phyloP scores from a whole-genome alignment of 2,113 vertebrate genomes.

The Oplegnathus fasciatus region DNA sequence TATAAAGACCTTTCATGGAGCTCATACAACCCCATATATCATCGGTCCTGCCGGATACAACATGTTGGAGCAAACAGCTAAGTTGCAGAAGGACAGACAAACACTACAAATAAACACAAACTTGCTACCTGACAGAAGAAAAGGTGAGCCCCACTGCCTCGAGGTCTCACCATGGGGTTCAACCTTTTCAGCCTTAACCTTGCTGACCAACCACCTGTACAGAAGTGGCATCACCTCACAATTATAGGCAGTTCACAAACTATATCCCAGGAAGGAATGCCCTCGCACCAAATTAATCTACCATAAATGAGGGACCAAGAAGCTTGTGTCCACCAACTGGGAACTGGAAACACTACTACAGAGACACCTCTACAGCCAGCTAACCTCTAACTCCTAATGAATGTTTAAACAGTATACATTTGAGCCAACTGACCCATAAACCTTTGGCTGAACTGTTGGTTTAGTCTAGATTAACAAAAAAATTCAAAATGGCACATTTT shows the following conservation, averaged over 20 bases:
- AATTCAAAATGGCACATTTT: not conserved
- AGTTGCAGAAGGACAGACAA: not conserved
- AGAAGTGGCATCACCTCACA: not conserved
- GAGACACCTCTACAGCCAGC: not conserved
- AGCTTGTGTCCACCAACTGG: not conserved
- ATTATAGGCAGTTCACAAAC: not conserved
- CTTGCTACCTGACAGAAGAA: not conserved
- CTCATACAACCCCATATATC: not conserved
- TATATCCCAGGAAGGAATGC: not conserved
- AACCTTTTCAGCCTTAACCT: not conserved
- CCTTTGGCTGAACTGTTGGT: not conserved
- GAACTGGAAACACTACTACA: not conserved
- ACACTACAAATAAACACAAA: not conserved
- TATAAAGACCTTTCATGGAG: not conserved
- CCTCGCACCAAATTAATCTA: not conserved
- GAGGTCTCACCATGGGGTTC: not conserved
- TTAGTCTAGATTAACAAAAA: not conserved
- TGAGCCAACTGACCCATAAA: slow-evolving; percentile 17
- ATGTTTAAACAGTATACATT: slow-evolving; percentile 29
- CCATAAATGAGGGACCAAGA: not conserved
- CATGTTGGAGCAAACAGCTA: not conserved
- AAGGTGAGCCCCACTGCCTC: not conserved
- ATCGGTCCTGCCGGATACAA: not conserved
- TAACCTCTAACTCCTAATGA: not conserved
- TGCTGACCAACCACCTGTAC: not conserved